These are phyloP conservation scores for Heliconius himera DNA, from an alignment of 1,140 invertebrate genomes.

Conservation along the genomic window DNA sequence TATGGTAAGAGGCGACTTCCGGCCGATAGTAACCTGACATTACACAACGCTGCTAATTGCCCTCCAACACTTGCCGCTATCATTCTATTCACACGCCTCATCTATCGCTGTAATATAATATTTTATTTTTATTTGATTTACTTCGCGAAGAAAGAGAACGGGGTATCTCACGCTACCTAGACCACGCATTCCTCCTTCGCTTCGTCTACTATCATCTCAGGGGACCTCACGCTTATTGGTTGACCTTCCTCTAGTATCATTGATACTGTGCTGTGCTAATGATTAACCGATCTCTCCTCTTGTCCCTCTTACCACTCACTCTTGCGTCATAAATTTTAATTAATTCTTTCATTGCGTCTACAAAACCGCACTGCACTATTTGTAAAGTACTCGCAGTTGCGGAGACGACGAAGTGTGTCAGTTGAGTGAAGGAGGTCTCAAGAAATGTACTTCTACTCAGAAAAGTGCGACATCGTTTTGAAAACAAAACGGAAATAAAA, in stretches of 20 bases:
- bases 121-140: not conserved
- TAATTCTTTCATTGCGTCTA: not conserved
- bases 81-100: slow-evolving; percentile 19
- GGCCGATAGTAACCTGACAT: slow-evolving; percentile 22
- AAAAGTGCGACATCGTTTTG: slow-evolving; percentile 29
- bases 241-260: not conserved
- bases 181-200: too few relatives aligned
- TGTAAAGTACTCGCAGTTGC: not conserved
- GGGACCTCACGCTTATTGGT: too few relatives aligned
- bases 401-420: slow-evolving; percentile 23
- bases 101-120: not conserved
- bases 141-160: too few relatives aligned
- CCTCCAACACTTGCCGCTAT: slow-evolving; percentile 13
- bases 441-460: slow-evolving; percentile 17
- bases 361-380: not conserved
- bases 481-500: slow-evolving; percentile 37
- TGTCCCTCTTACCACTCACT: not conserved
- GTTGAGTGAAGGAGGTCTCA: slow-evolving; percentile 26
- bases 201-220: too few relatives aligned
- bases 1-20: slow-evolving; percentile 13
- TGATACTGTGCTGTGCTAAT: too few relatives aligned
- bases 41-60: slow-evolving; percentile 30
- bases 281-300: too few relatives aligned
- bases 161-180: too few relatives aligned
- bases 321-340: not conserved